phyloP scores from a whole-genome alignment of 2,888 invertebrate species.

The Tineola bisselliella region DNA sequence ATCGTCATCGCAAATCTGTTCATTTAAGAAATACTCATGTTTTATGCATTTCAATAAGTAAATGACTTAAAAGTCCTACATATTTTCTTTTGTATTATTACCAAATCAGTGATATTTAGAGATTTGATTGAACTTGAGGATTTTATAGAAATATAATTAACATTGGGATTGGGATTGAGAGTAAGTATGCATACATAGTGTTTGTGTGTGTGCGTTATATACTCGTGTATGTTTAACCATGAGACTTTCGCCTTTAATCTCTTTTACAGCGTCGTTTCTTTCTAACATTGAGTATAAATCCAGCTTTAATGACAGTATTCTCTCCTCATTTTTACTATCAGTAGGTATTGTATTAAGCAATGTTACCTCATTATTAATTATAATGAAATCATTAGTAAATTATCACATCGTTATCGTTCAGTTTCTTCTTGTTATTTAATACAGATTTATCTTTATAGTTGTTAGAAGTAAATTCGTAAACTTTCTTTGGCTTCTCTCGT shows the following conservation, averaged over 20 bases:
- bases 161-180: too few species aligned
- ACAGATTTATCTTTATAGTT: background rate
- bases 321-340: background rate
- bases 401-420: background rate
- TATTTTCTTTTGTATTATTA: too few species aligned
- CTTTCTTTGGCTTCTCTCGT: background rate
- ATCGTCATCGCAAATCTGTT: background rate
- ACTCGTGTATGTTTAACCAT: background rate
- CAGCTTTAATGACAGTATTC: slow-evolving; percentile 1
- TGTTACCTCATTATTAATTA: background rate
- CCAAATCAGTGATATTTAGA: too few species aligned
- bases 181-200: too few species aligned
- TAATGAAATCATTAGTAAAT: background rate
- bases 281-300: slow-evolving; percentile 2
- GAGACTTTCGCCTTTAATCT: background rate
- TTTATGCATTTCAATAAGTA: too few species aligned
- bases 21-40: too few species aligned
- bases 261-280: slow-evolving; percentile 1
- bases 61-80: too few species aligned
- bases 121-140: too few species aligned
- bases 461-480: too few species aligned
- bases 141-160: too few species aligned
- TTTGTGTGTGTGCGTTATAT: background rate
- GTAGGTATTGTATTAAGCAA: background rate
- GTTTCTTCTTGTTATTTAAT: background rate